phyloP scores from a whole-genome alignment of 2,888 invertebrate species.

The Thecophora atra region DNA sequence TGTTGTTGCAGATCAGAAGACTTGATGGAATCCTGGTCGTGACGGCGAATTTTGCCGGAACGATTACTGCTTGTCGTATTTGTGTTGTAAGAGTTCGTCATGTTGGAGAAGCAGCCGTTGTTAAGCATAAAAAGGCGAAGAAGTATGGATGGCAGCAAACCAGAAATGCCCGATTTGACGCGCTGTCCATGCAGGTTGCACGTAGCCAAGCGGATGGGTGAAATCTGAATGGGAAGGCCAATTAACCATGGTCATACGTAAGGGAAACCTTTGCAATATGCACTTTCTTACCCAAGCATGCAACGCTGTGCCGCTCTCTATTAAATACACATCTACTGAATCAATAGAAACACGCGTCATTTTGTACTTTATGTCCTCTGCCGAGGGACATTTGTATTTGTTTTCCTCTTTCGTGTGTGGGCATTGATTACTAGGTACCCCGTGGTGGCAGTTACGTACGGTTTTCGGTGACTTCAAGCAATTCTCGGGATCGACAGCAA shows the following conservation, averaged over 20 bases:
- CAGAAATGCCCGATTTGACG: slow-evolving; percentile 89
- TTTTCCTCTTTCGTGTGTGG: slow-evolving; percentile 75
- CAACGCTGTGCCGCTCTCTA: slow-evolving; percentile 87
- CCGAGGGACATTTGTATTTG: slow-evolving; percentile 80
- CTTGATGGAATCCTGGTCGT: slow-evolving; percentile 61
- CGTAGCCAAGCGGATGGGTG: slow-evolving; percentile 86
- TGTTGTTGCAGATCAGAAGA: slow-evolving; percentile 49
- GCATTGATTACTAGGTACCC: slow-evolving; percentile 76
- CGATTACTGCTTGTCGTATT: slow-evolving; percentile 72
- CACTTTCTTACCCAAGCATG: slow-evolving; percentile 77
- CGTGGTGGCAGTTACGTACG: slow-evolving; percentile 81
- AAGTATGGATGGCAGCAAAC: slow-evolving; percentile 79
- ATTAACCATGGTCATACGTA: not conserved
- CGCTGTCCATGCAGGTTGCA: slow-evolving; percentile 96
- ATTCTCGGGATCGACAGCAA: slow-evolving; percentile 90
- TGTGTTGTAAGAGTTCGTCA: slow-evolving; percentile 69
- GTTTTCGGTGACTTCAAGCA: slow-evolving; percentile 84
- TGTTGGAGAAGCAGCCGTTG: slow-evolving; percentile 64
- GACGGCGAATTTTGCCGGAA: slow-evolving; percentile 61
- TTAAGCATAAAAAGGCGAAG: slow-evolving; percentile 75
- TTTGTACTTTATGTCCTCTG: slow-evolving; percentile 90
- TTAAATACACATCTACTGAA: slow-evolving; percentile 88
- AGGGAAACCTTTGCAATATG: not conserved
- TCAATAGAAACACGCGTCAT: slow-evolving; percentile 91
- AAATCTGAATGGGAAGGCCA: slow-evolving; percentile 68